Evolutionary conservation across 1,140 invertebrate species (phyloP), one percentile per base, ranked within the genome.

Genomic region (Mylabris phalerata): DNA sequence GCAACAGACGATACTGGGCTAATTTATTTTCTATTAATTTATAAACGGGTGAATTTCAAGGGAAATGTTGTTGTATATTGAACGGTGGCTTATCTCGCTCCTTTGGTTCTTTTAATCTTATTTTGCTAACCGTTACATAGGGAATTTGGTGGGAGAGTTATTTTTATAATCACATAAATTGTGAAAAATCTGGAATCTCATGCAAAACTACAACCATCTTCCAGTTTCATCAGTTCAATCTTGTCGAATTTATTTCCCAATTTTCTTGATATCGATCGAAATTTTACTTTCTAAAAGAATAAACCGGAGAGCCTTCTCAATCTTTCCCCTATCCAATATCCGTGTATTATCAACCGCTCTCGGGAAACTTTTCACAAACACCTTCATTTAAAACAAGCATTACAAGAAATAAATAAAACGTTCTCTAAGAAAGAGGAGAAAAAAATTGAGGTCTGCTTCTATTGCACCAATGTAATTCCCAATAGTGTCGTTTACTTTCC

Each of bases 391-490:
- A 5, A 32, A 5, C 7, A 7, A 32, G 7, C 32, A 7, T 32
- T 32, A 52, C 44, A 38, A 24, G 11, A 41, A 24, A 43, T 19
- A 24, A 41, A 41, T 51, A 7, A 7, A 7, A n/a, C 48, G 19
- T 24, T n/a, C 19, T 19, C 19, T 19, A 19, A 19, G 19, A 19
- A 2, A 19, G 19, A 19, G 19, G 19, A 44, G 44, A 52, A 52
- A 42, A 43, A 42, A 45, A 57, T 57, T 57, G 42, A 57, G 54
- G 57, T 63, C 52, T 63, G 51, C 48, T 59, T 57, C 56, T 57
- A 49, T 59, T 63, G 57, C 32, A 46, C 54, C 48, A 26, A 27
- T 7, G 27, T 42, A 38, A 55, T 46, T 63, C 58, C 56, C 64
- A 40, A 45, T 19, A 58, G 61, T 60, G 59, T 57, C 55, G 52